phyloP scores from a whole-genome alignment of 2,888 invertebrate species.

The Alentia gelatinosa region DNA sequence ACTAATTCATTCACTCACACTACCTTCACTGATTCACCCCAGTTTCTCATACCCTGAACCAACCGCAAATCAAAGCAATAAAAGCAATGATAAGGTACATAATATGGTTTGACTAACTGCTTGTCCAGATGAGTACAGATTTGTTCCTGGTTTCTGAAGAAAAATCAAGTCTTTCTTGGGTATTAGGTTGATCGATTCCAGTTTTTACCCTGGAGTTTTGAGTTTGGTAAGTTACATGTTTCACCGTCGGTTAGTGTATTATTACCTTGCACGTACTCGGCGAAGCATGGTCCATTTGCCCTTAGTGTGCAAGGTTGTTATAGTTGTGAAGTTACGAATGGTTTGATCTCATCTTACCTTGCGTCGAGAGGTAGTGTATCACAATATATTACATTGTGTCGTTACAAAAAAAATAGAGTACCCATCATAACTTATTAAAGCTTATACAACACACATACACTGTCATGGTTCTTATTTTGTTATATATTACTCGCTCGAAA shows the following conservation, averaged over 20 bases:
- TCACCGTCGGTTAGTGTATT: not conserved
- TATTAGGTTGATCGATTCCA: slow-evolving; percentile 16
- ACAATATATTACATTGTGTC: slow-evolving; percentile 52
- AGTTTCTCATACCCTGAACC: not conserved
- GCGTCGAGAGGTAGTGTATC: slow-evolving; percentile 39
- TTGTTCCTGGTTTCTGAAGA: slow-evolving; percentile 16
- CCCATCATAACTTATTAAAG: slow-evolving; percentile 54
- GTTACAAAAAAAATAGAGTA: slow-evolving; percentile 41
- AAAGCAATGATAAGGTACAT: not conserved
- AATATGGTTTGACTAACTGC: not conserved
- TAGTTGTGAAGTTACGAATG: slow-evolving; percentile 53
- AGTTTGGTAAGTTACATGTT: not conserved
- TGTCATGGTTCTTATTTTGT: not conserved
- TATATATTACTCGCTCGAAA: too few species aligned
- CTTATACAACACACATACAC: slow-evolving; percentile 38
- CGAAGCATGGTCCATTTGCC: slow-evolving; percentile 30
- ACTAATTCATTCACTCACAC: too few species aligned
- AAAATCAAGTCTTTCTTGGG: slow-evolving; percentile 11
- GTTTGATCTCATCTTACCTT: slow-evolving; percentile 52
- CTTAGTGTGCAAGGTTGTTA: slow-evolving; percentile 48
- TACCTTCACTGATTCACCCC: too few species aligned
- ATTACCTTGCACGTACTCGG: not conserved
- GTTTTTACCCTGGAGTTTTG: slow-evolving; percentile 25
- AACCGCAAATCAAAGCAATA: not conserved
- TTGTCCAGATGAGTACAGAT: not conserved